Conservation (phyloP, 2,888 invertebrate genomes). For the Polydrusus pterygomalis region DNA sequence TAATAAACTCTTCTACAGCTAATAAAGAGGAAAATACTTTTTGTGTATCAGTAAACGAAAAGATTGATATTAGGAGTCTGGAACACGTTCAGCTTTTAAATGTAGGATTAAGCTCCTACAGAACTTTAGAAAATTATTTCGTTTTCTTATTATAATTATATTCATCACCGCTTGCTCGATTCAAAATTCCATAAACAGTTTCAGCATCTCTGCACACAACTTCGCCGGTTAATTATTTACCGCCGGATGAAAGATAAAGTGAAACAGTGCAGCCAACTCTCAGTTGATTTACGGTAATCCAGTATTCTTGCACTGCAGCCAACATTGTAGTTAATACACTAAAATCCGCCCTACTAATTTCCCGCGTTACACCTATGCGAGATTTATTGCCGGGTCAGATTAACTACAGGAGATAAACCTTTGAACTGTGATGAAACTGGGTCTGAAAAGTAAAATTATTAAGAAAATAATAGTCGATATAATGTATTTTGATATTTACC, state of each 20-base stretch:
- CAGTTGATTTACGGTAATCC: conserved; percentile 53
- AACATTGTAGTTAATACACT: conserved; percentile 52
- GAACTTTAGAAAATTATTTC: no score
- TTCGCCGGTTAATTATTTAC: conserved; percentile 50
- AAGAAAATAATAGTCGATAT: no score
- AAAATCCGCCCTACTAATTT: conserved; percentile 53
- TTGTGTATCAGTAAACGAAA: no score
- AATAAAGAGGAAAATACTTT: conserved; percentile 2
- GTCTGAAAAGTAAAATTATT: background rate
- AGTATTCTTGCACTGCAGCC: conserved; percentile 52
- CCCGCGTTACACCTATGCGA: conserved; percentile 49
- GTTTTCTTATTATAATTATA: no score
- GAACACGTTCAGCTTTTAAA: no score
- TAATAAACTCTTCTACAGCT: background rate
- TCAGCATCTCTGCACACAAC: conserved; percentile 21
- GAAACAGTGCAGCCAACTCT: conserved; percentile 49
- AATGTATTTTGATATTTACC: no score
- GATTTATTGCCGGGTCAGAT: conserved; percentile 45
- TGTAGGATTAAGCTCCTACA: no score
- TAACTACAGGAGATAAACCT: conserved; percentile 41
- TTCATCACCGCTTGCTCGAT: background rate
- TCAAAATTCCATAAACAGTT: conserved; percentile 15
- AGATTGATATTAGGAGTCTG: no score
- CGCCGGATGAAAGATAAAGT: conserved; percentile 55
- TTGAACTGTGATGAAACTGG: conserved; percentile 18